Conservation (phyloP, 2,113 vertebrate genomes). For the Perccottus glenii region DNA sequence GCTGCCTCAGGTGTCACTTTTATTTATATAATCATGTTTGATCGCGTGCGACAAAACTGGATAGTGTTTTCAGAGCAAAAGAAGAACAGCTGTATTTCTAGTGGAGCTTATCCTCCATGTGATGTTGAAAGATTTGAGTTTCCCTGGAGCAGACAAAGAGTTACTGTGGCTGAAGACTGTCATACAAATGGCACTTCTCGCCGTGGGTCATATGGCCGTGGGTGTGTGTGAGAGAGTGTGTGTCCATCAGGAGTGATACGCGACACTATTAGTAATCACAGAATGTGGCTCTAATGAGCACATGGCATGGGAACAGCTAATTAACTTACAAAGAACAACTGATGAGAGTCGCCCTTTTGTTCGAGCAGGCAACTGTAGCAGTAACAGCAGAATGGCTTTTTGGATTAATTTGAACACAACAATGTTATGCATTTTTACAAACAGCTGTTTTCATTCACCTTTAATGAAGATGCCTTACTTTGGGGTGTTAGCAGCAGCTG, state of each 20-base stretch:
- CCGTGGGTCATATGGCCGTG: slow-evolving; percentile 8
- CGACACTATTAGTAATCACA: slow-evolving; percentile 34
- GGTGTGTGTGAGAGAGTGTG: slow-evolving; percentile 14
- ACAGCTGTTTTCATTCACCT: too few relatives aligned
- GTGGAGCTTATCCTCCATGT: background rate
- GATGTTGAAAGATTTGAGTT: slow-evolving; percentile 25
- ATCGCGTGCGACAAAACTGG: too few relatives aligned
- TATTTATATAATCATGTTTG: background rate
- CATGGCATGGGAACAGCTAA: slow-evolving; percentile 42
- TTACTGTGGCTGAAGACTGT: slow-evolving; percentile 25
- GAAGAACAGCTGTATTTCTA: background rate
- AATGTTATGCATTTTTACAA: too few relatives aligned
- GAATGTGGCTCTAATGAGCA: slow-evolving; percentile 7
- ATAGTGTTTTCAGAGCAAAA: background rate
- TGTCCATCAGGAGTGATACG: slow-evolving; percentile 38
- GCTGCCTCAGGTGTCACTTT: background rate
- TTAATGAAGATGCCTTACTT: too few relatives aligned
- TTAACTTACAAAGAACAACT: slow-evolving; percentile 23
- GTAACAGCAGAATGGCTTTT: background rate
- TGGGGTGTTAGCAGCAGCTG: too few relatives aligned
- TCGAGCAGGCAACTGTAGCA: background rate
- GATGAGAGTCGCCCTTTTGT: background rate
- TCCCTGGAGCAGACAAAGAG: slow-evolving; percentile 30
- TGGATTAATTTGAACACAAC: background rate
- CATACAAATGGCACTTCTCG: slow-evolving; percentile 24